Evolutionary conservation across 2,888 invertebrate species (phyloP).

Genomic region (Tholera decimalis): DNA sequence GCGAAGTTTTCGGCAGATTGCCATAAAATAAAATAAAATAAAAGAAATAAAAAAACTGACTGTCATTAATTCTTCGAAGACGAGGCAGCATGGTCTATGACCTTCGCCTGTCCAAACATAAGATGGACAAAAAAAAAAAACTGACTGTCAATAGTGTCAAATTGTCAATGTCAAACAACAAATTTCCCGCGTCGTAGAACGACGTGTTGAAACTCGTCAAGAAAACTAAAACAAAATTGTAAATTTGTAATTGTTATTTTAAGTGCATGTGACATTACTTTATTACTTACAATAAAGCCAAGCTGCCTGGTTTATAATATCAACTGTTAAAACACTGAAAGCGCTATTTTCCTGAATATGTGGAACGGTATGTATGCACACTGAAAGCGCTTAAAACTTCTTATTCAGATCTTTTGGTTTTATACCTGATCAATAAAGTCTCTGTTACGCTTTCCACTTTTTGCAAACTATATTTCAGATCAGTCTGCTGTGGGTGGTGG

Average conservation of each 20-base stretch:
- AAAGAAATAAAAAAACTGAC: no score
- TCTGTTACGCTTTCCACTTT: background rate
- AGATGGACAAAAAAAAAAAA: no score
- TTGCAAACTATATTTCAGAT: slow-evolving; percentile 74
- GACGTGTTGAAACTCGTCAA: slow-evolving; percentile 36
- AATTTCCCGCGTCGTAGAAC: slow-evolving; percentile 26
- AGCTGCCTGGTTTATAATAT: background rate
- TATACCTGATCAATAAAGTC: background rate
- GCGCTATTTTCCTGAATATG: slow-evolving; percentile 65
- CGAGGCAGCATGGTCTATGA: no score
- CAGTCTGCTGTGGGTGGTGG: slow-evolving; percentile 88
- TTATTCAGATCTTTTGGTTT: no score
- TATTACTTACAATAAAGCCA: background rate
- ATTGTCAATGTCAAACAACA: background rate
- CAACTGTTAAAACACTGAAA: background rate
- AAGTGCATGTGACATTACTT: background rate
- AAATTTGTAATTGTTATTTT: slow-evolving; percentile 1
- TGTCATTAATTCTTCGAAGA: no score
- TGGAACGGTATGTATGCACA: slow-evolving; percentile 74
- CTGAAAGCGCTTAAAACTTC: background rate
- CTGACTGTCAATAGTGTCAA: background rate
- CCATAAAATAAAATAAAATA: no score
- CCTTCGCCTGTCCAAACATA: no score
- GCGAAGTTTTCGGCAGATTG: no score
- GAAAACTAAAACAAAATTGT: background rate